These are phyloP conservation scores for Etheostoma perlongum DNA, from an alignment of 2,797 vertebrate species.

Conservation along the genomic window DNA sequence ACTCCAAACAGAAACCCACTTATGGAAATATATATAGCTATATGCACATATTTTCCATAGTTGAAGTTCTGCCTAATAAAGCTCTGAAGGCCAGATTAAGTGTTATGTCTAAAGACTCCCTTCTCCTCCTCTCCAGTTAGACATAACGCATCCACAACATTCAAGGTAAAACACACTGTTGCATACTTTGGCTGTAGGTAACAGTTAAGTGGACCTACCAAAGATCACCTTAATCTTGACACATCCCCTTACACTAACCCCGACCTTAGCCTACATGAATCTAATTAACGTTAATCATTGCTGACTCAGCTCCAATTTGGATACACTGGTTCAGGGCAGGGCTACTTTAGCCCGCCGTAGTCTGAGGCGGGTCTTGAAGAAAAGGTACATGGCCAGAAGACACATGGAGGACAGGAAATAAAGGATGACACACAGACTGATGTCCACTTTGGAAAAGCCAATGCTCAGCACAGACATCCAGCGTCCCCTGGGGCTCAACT, in stretches of 20 bases:
- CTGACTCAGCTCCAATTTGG: background rate
- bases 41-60: slow-evolving; percentile 24
- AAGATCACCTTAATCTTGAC: slow-evolving; percentile 39
- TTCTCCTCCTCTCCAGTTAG: slow-evolving; percentile 13
- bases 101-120: slow-evolving; percentile 10
- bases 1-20: slow-evolving; percentile 28
- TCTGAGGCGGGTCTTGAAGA: slow-evolving; percentile 86
- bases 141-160: background rate
- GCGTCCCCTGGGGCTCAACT: slow-evolving; percentile 55
- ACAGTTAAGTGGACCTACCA: slow-evolving; percentile 42
- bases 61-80: slow-evolving; percentile 6
- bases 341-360: slow-evolving; percentile 73
- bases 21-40: slow-evolving; percentile 14
- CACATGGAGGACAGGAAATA: slow-evolving; percentile 91
- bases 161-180: background rate
- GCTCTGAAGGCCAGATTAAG: slow-evolving; percentile 1
- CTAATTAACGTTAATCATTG: slow-evolving; percentile 31
- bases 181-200: slow-evolving; percentile 18
- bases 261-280: slow-evolving; percentile 8
- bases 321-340: slow-evolving; percentile 63
- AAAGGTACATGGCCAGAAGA: slow-evolving; percentile 91
- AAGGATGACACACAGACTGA: slow-evolving; percentile 91
- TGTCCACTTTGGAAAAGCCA: slow-evolving; percentile 90
- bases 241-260: slow-evolving; percentile 42
- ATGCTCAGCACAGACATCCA: slow-evolving; percentile 88